Base-by-base conservation (phyloP, 2,113 vertebrate genomes). In the Panthera leo region DNA sequence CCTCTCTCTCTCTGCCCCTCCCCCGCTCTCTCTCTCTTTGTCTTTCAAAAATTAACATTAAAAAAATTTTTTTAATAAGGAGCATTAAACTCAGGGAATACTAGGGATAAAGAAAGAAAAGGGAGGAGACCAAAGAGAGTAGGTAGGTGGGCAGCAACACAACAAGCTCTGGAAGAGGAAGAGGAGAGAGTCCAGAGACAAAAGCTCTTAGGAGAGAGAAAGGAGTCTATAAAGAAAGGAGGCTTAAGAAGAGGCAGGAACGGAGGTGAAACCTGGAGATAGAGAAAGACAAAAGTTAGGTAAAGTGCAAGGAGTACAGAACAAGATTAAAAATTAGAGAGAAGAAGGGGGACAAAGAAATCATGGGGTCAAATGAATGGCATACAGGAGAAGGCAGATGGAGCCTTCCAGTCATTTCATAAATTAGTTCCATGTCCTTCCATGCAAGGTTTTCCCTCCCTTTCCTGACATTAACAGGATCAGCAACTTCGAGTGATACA, bases 401-500 rank as follows among this genome's bases (percentile, higher is more conserved):
- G 14, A 65, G 61, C 27, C 79, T 90, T 65, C 68, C 31, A 58
- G 73, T 14, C 55, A 4, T 67, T 67, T 65, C 65, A 78, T 89
- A 97, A 76, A 85, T 63, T 11, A 82, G 84, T 90, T 82, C 96
- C 94, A 67, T 3, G 39, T 73, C 88, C 76, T 91, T 89, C 86
- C 83, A 2, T 15, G 51, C 51, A 80, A 61, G 27, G 5, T 45
- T 75, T 73, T 29, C 93, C 85, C 96, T 79, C 92, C 79, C 58
- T 91, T 94, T 70, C 61, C 96, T 89, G 79, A 93, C 89, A 80
- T 67, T 16, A 67, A 90, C 86, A 80, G 87, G 73, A 85, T 83
- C 93, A 42, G 84, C 92, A 51, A 55, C 85, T 96, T 75, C 3
- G 86, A 97, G 78, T 73, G 95, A 90, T 78, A 84, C 53, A 78